Percentiles rank a stretch among this genome's conserved stretches.
These are phyloP conservation scores for Aradus depressus DNA, from an alignment of 2,888 invertebrate species.

Conservation along the genomic window DNA sequence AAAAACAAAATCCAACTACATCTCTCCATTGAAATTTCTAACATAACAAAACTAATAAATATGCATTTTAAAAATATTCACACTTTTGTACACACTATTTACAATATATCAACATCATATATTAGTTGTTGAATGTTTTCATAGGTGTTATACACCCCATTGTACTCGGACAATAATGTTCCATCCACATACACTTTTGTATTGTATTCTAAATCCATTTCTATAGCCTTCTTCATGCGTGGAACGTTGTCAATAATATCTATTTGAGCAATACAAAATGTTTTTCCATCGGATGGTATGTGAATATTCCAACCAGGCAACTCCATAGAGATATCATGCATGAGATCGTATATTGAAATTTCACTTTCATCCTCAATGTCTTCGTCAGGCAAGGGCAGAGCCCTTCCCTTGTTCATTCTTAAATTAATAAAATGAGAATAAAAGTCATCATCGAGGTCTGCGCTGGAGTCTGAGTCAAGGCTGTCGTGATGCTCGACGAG, in stretches of 20 bases:
- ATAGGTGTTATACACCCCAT: slow-evolving; percentile 11
- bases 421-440: slow-evolving; percentile 15
- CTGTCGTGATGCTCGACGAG: slow-evolving; percentile 11
- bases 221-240: slow-evolving; percentile 12
- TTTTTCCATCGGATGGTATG: slow-evolving; percentile 1
- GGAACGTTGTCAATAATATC: slow-evolving; percentile 3
- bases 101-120: slow-evolving; percentile 12
- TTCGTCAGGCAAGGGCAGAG: no score
- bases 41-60: slow-evolving; percentile 2
- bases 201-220: slow-evolving; percentile 12
- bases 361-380: slow-evolving; percentile 1
- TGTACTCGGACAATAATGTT: slow-evolving; percentile 1
- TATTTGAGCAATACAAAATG: slow-evolving; percentile 10
- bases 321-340: slow-evolving; percentile 11
- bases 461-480: slow-evolving; percentile 13
- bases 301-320: slow-evolving; percentile 16
- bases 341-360: slow-evolving; percentile 13
- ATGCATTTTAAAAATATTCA: slow-evolving; percentile 7
- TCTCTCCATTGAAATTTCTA: slow-evolving; percentile 4
- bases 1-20: background rate
- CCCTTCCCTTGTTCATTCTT: slow-evolving; percentile 5
- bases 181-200: slow-evolving; percentile 11
- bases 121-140: slow-evolving; percentile 12
- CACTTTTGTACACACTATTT: slow-evolving; percentile 13
- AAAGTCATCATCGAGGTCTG: slow-evolving; percentile 3